Evolutionary conservation across 2,113 vertebrate genomes (phyloP), one percentile per base, ranked within the genome.

Genomic region (Cyphomyrus plagiostoma): DNA sequence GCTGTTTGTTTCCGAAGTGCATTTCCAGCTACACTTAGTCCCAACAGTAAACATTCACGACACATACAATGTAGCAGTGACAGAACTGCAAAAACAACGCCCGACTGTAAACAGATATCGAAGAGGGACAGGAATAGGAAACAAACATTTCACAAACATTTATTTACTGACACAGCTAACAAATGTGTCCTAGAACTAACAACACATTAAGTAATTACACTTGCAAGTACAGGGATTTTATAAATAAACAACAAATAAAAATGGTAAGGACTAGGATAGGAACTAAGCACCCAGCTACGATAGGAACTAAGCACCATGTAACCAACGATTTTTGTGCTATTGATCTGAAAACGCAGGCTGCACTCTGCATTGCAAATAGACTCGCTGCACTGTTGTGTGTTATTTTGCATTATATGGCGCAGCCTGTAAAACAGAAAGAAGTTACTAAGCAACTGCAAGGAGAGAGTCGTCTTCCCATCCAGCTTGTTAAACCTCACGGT

Each of bases 131-230:
- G 70, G 70, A 35, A 88, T 19, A 21, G 46, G 6, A 53, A 89
- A 89, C 5, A 88, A 48, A 50, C 13, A 4, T 89, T 39, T 53
- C 42, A 48, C 42, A 88, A 88, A 35, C 46, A 49, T 48, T 80
- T 77, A 89, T 89, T 80, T 89, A 80, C 30, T n/a, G 13, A 89
- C 3, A 49, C 26, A 84, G 49, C 85, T 26, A 53, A 39, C 50
- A 50, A 86, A 35, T 56, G 17, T 53, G 4, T 30, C 50, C 26
- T 35, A 26, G 30, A 87, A 35, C 85, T 53, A 52, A 52, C 4
- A 85, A 30, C 48, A 35, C 13, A 13, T 13, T 48, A 17, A 39
- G 6, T 4, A 56, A 39, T 39, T n/a, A 87, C 17, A 53, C 10
- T 70, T 39, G 26, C 30, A 53, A 26, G n/a, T 21, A 52, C 85